A percentile compares a stretch with the other conserved stretches of the same genome.
Evolutionary conservation across 2,888 invertebrate genomes (phyloP).

Genomic region (Leptopilina syphax): DNA sequence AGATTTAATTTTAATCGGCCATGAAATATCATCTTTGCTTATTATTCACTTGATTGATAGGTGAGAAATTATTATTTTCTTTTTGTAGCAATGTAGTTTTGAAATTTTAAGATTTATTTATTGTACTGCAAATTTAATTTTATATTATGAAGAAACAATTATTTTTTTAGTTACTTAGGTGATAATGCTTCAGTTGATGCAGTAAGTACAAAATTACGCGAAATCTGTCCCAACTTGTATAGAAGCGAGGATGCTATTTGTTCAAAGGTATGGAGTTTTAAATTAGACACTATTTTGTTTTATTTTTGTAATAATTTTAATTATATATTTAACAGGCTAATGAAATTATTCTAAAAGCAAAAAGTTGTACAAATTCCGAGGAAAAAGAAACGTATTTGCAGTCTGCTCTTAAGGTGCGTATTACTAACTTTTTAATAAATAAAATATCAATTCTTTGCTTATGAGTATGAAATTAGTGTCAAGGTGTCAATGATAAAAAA

Average conservation of each 20-base stretch:
- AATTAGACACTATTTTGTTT: conserved; percentile 20
- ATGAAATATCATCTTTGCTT: conserved; percentile 86
- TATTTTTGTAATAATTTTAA: neutral
- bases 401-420: conserved; percentile 82
- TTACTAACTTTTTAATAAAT: neutral
- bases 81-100: conserved; percentile 11
- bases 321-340: conserved; percentile 83
- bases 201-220: conserved; percentile 90
- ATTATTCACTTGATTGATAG: conserved; percentile 91
- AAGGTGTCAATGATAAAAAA: too few relatives aligned
- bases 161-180: conserved; percentile 85
- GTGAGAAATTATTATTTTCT: conserved; percentile 64
- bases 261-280: conserved; percentile 85
- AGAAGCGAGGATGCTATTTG: conserved; percentile 96
- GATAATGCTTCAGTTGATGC: conserved; percentile 97
- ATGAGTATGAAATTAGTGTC: neutral
- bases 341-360: conserved; percentile 91
- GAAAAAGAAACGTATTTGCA: conserved; percentile 88
- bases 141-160: neutral
- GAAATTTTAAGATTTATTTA: neutral
- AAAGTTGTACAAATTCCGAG: conserved; percentile 84
- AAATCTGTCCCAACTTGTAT: conserved; percentile 95
- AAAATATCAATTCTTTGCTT: neutral
- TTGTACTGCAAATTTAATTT: conserved; percentile 25
- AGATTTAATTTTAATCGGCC: conserved; percentile 87